Base-by-base conservation (phyloP, 2,797 vertebrate species). In the Bryconaethiops microstoma region DNA sequence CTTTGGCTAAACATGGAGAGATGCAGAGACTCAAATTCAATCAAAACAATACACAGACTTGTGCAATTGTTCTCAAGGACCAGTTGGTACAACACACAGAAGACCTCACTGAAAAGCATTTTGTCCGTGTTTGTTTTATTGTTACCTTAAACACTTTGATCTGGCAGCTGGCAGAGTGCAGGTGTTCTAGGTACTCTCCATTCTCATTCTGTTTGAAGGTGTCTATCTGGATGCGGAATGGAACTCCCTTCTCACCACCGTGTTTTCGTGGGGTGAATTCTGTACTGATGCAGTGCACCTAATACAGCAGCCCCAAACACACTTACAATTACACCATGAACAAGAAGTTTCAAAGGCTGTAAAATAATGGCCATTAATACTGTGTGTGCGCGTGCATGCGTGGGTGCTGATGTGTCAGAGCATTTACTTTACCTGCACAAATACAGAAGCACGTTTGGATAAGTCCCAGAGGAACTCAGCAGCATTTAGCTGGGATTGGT, bases 241-340 rank as follows among this genome's bases (percentile, higher is more conserved):
- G 96, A 10, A 99, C 97, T 0, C 97, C 97, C 83, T 99, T 99
- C 91, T 99, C 97, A 0, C 97, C 97, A 0, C 97, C 97, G 0
- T 99, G 97, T 85, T 99, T 99, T 86, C 96, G 93, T 9, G 96
- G 96, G 25, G 97, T 99, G 90, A 99, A 99, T 89, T 99, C 97
- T 0, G 97, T 99, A 89, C 97, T 99, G 92, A 99, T 98, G 88
- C 97, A 99, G 88, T 99, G 96, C 35, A 99, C 97, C 97, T 99
- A 57, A 14, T 13, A 23, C 19, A 23, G 55, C 21, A 2, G 40
- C 4, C 50, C 57, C 60, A 59, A 35, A 75, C 1, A 40, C 23
- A 62, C 12, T 5, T 4, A 21, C 14, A 5, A 17, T 76, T 75
- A 76, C 65, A 54, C 12, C 45, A 55, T 23, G 39, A 62, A 75